Percentiles rank a stretch among this genome's conserved stretches.
Evolutionary conservation across 2,113 vertebrate genomes (phyloP).

Genomic region (Corythornis cristatus): DNA sequence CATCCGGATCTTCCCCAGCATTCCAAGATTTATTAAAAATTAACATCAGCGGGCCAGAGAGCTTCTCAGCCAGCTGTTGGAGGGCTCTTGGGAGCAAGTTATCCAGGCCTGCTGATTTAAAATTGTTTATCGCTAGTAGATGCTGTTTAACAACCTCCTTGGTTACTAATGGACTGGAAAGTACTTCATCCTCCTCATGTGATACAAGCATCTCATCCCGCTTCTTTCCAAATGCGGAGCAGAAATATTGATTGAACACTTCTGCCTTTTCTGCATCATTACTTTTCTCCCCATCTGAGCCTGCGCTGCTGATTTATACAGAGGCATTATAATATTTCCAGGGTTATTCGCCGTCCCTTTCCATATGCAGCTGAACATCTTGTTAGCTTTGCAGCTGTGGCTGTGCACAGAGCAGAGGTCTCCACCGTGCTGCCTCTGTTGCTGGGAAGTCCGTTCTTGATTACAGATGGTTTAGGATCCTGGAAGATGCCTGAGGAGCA

Average conservation of each 20-base stretch:
- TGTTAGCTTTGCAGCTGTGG: background rate
- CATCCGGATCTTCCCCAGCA: background rate
- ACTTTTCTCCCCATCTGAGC: slow-evolving; percentile 10
- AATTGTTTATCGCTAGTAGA: slow-evolving; percentile 57
- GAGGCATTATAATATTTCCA: background rate
- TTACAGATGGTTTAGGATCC: background rate
- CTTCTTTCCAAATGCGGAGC: slow-evolving; percentile 14
- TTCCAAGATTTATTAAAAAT: slow-evolving; percentile 62
- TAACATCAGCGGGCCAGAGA: background rate
- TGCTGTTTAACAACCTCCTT: slow-evolving; percentile 68
- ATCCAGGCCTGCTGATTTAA: slow-evolving; percentile 35
- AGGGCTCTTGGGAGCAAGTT: slow-evolving; percentile 52
- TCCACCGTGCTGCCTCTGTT: fast-evolving
- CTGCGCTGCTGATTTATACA: slow-evolving; percentile 5
- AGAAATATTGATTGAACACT: slow-evolving; percentile 54
- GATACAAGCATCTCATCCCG: slow-evolving; percentile 39
- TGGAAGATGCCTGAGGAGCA: background rate
- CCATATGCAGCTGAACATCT: background rate
- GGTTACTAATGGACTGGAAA: slow-evolving; percentile 71
- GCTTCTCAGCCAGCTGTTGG: slow-evolving; percentile 58
- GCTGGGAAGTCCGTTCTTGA: background rate
- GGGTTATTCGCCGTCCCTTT: background rate
- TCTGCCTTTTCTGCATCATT: slow-evolving; percentile 59
- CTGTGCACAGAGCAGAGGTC: background rate
- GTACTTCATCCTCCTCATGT: slow-evolving; percentile 42